Conservation (phyloP, 2,888 invertebrate species). For the Himalopsyche japonica region DNA sequence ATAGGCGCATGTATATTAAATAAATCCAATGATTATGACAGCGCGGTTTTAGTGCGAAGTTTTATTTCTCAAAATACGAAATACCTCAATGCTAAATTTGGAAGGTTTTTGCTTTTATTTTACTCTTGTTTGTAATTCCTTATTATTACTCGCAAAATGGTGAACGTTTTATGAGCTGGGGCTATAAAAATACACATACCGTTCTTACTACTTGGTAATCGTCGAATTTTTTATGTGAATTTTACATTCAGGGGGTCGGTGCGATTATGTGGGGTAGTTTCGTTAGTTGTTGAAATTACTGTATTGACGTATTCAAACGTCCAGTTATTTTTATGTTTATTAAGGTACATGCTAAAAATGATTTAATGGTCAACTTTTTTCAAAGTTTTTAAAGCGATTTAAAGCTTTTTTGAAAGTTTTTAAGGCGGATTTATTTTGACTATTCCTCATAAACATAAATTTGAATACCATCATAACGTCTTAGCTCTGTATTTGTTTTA, state of each 20-base stretch:
- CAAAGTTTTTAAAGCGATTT: too few species aligned
- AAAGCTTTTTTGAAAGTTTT: too few species aligned
- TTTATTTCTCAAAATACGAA: neutral
- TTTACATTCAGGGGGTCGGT: neutral
- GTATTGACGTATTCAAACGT: neutral
- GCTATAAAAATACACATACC: neutral
- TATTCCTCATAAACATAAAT: too few species aligned
- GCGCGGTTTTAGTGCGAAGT: too few species aligned
- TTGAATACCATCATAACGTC: too few species aligned
- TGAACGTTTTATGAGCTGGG: neutral
- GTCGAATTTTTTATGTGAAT: neutral
- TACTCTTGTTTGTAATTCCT: neutral
- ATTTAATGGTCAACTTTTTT: too few species aligned
- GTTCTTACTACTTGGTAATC: neutral
- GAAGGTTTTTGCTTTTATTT: neutral
- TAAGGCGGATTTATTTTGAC: too few species aligned
- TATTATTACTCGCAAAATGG: neutral
- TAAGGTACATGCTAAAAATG: too few species aligned
- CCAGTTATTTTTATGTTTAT: too few species aligned
- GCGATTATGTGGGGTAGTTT: neutral
- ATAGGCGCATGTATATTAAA: too few species aligned
- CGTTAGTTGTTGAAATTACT: neutral
- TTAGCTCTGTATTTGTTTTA: too few species aligned
- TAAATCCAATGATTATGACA: too few species aligned
- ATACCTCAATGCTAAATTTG: neutral